Base-by-base conservation (phyloP, 2,888 invertebrate species). In the Pemphredon lugubris region DNA sequence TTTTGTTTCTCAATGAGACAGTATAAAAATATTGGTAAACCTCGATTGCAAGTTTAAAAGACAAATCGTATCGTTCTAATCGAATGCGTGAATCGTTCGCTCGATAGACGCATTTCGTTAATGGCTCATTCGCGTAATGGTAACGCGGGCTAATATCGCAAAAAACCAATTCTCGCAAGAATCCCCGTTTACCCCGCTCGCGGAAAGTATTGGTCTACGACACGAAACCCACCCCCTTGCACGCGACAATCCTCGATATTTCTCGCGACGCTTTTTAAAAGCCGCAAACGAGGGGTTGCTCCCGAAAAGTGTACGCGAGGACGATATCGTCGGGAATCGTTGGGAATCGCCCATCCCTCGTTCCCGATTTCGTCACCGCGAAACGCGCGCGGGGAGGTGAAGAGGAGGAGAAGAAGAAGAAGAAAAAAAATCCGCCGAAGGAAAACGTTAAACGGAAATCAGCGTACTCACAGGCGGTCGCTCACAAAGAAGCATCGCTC, bases 401-500 rank as follows among this genome's bases (percentile, higher is more conserved):
- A 23, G 26, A 1, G 20, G 11, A 9, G 7, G 2, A 32, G n/a
- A 16, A 40, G 13, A 20, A n/a, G 47, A 2, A 11, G 32, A 58
- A 63, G 48, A 51, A 71, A 66, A 72, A 76, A 75, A 63, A 63
- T 77, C 64, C 61, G 53, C 34, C 61, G 67, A 71, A 73, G 75
- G 77, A 69, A 81, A 84, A 84, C 68, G 84, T 86, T 86, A 83
- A 86, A 84, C 85, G 86, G 83, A 85, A 86, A 86, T 86, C 86
- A 82, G 81, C 71, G 73, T 68, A 77, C 76, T 83, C 80, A 68
- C 50, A 51, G 57, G 48, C 73, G 64, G 50, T 45, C 66, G 68
- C 64, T 69, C 40, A 74, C 74, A 80, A 80, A 80, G 75, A 67
- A 66, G 44, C 69, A 60, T 58, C 73, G 60, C 48, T 61, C 71